Conservation (phyloP, 2,797 vertebrate genomes). For the Chromobotia macracanthus region DNA sequence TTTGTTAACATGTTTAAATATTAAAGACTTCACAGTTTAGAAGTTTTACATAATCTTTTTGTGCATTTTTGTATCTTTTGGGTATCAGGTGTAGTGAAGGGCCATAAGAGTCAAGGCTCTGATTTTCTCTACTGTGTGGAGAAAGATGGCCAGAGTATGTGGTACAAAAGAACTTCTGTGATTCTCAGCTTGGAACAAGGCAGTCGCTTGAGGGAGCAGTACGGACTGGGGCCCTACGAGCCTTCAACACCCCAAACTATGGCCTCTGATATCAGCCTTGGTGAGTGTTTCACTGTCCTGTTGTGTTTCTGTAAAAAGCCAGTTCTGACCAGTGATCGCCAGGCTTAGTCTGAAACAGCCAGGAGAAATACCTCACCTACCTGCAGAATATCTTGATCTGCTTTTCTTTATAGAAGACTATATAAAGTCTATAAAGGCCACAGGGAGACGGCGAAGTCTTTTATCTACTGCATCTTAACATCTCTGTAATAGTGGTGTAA, state of each 20-base stretch:
- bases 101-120: constrained; percentile 85
- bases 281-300: constrained; percentile 67
- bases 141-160: constrained; percentile 87
- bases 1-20: too few relatives aligned
- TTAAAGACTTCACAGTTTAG: too few relatives aligned
- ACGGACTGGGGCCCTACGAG: constrained; percentile 90
- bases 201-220: constrained; percentile 90
- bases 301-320: background rate
- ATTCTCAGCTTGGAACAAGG: constrained; percentile 96
- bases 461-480: too few relatives aligned
- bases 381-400: too few relatives aligned
- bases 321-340: background rate
- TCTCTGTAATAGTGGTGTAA: too few relatives aligned
- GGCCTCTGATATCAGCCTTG: constrained; percentile 96
- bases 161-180: constrained; percentile 89
- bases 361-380: background rate
- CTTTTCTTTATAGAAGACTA: too few relatives aligned
- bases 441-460: too few relatives aligned
- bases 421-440: too few relatives aligned
- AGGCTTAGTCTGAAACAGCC: background rate
- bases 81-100: constrained; percentile 86
- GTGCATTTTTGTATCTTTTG: constrained; percentile 13
- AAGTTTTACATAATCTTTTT: too few relatives aligned
- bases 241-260: constrained; percentile 85
- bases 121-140: constrained; percentile 92